A percentile compares a stretch with the other conserved stretches of the same genome.
These are phyloP conservation scores for Eurystomus gularis DNA, from an alignment of 2,113 vertebrate genomes.

Conservation along the genomic window DNA sequence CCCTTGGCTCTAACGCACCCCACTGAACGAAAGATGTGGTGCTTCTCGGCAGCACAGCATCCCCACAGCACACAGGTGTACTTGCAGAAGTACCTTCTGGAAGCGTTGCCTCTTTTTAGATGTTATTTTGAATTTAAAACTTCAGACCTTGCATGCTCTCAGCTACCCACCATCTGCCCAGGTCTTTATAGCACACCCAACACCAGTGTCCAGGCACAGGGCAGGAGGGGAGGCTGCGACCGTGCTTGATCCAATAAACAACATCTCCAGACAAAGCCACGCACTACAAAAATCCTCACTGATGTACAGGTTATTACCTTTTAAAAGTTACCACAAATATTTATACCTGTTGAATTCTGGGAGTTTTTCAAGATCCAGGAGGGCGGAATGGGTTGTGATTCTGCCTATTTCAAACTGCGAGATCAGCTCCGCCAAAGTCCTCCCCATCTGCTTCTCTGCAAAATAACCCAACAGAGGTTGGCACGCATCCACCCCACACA, in stretches of 20 bases:
- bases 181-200: background rate
- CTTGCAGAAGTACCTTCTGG: background rate
- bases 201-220: background rate
- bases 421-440: slow-evolving; percentile 85
- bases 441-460: slow-evolving; percentile 86
- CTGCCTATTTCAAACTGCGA: slow-evolving; percentile 84
- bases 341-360: slow-evolving; percentile 89
- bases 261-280: background rate
- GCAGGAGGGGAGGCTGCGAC: background rate
- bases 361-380: slow-evolving; percentile 89
- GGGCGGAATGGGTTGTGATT: slow-evolving; percentile 88
- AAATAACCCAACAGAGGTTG: background rate
- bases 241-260: background rate
- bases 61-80: accelerated
- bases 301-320: too few relatives aligned
- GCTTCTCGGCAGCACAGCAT: background rate
- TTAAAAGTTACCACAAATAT: background rate
- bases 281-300: background rate
- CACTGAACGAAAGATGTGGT: background rate
- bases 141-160: background rate
- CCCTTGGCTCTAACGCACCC: background rate
- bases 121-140: background rate
- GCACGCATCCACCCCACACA: too few relatives aligned
- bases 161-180: background rate
- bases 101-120: background rate